Percentiles rank a stretch among this genome's conserved stretches.
Conservation (phyloP, 2,113 vertebrate species). For the Chloebia gouldiae region DNA sequence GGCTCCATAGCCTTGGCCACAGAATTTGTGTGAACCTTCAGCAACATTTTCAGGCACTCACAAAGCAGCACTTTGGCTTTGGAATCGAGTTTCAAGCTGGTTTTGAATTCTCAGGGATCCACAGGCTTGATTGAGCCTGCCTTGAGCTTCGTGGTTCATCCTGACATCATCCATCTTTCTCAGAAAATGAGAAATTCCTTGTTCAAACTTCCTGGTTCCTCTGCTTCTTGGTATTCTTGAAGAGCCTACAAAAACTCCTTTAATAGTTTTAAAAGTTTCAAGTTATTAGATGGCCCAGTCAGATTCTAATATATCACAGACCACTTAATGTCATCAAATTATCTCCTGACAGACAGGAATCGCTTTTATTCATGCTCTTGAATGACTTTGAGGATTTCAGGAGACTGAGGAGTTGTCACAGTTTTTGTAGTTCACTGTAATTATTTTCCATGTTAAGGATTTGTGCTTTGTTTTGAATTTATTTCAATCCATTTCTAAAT, state of each 20-base stretch:
- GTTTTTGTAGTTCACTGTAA: not conserved
- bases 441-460: not conserved
- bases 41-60: not conserved
- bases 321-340: not conserved
- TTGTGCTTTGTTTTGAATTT: not conserved
- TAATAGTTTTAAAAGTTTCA: not conserved
- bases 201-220: not conserved
- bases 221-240: not conserved
- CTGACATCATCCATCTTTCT: not conserved
- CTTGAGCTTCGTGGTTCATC: accelerated
- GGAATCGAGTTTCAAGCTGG: not conserved
- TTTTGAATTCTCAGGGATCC: not conserved
- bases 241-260: not conserved
- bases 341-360: not conserved
- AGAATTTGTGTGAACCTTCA: not conserved
- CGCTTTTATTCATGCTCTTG: not conserved
- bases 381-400: not conserved
- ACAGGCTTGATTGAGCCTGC: not conserved
- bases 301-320: not conserved
- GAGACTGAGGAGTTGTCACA: not conserved
- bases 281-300: not conserved
- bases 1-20: not conserved
- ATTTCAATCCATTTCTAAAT: not conserved
- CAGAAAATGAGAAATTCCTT: not conserved
- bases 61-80: not conserved